Evolutionary conservation across 2,797 vertebrate genomes (phyloP).

Genomic region (Thunnus albacares): DNA sequence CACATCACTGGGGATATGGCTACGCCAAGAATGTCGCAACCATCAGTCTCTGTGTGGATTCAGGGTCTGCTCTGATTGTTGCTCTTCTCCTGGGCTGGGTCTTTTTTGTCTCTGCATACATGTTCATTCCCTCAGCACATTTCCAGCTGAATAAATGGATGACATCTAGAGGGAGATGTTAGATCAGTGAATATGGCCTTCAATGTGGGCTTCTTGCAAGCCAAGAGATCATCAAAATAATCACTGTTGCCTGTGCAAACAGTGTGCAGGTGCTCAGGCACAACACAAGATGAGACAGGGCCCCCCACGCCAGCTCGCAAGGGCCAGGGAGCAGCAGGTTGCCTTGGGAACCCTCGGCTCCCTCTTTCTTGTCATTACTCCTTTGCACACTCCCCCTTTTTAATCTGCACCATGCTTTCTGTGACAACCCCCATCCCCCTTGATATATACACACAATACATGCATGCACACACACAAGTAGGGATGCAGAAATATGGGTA

Average conservation of each 20-base stretch:
- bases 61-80: constrained; percentile 62
- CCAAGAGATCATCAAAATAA: constrained; percentile 82
- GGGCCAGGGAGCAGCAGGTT: constrained; percentile 83
- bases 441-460: constrained; percentile 71
- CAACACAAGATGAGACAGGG: constrained; percentile 71
- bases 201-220: constrained; percentile 69
- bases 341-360: constrained; percentile 83
- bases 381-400: constrained; percentile 66
- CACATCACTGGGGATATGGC: constrained; percentile 53
- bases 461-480: constrained; percentile 61
- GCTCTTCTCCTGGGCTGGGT: constrained; percentile 58
- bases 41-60: constrained; percentile 40
- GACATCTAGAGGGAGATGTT: constrained; percentile 67
- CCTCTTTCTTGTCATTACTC: constrained; percentile 79
- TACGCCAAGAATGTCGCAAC: constrained; percentile 44
- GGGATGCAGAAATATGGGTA: constrained; percentile 36
- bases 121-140: constrained; percentile 45
- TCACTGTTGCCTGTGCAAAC: constrained; percentile 84
- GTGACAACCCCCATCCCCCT: constrained; percentile 69
- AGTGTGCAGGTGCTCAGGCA: constrained; percentile 81
- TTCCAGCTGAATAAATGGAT: constrained; percentile 82
- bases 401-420: constrained; percentile 78
- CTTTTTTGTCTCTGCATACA: constrained; percentile 30
- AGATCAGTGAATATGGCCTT: constrained; percentile 53
- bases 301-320: constrained; percentile 70